Evolutionary conservation across 2,888 invertebrate genomes (phyloP).

Genomic region (Heliconius ismenius): DNA sequence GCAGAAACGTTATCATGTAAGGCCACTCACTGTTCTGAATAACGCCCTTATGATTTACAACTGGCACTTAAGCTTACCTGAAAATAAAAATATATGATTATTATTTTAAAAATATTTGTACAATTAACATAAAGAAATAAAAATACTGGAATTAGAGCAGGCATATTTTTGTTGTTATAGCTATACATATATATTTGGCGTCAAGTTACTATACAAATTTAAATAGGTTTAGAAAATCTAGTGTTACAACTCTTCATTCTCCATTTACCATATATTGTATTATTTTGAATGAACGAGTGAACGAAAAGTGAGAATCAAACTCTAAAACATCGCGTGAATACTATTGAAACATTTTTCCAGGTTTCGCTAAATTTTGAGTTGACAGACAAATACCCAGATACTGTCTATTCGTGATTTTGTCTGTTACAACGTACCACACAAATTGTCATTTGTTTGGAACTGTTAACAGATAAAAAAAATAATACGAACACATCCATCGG

Average conservation of each 20-base stretch:
- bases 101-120: neutral
- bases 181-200: neutral
- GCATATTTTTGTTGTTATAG: neutral
- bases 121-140: neutral
- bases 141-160: neutral
- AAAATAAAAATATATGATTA: conserved; percentile 21
- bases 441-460: too few species aligned
- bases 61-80: conserved; percentile 19
- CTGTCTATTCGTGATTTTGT: too few species aligned
- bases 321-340: neutral
- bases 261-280: neutral
- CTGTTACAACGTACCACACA: too few species aligned
- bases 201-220: too few species aligned
- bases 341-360: neutral
- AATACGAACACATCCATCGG: too few species aligned
- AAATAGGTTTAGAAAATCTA: too few species aligned
- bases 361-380: neutral
- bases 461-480: too few species aligned
- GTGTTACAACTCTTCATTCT: too few species aligned
- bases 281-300: neutral
- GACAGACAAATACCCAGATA: too few species aligned
- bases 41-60: conserved; percentile 19
- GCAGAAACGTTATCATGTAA: conserved; percentile 16
- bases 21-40: conserved; percentile 23
- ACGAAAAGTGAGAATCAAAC: neutral